Evolutionary conservation across 2,797 vertebrate species (phyloP).

Genomic region (Pelobates cultripes): DNA sequence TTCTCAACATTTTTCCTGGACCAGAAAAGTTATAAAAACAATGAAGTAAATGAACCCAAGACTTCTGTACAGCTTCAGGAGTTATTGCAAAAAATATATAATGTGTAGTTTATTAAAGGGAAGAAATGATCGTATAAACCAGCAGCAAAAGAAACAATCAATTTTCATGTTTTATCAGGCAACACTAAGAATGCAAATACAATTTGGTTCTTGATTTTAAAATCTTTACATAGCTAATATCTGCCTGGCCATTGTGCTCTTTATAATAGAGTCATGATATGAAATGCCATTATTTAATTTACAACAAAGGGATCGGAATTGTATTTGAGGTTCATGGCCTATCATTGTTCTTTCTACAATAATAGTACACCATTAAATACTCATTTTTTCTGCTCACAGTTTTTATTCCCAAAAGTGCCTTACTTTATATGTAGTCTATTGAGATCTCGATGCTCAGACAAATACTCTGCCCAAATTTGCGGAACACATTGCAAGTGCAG

Average conservation of each 20-base stretch:
- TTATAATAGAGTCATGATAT: slow-evolving; percentile 65
- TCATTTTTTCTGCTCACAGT: slow-evolving; percentile 64
- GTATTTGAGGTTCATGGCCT: slow-evolving; percentile 64
- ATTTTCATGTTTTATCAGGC: slow-evolving; percentile 77
- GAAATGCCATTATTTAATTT: slow-evolving; percentile 65
- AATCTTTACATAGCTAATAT: slow-evolving; percentile 67
- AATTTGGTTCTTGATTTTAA: slow-evolving; percentile 74
- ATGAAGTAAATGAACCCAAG: no score
- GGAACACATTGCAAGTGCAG: slow-evolving; percentile 55
- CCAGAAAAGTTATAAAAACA: no score
- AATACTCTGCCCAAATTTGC: slow-evolving; percentile 60
- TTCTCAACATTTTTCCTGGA: no score
- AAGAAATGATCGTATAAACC: not conserved
- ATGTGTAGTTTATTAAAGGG: not conserved
- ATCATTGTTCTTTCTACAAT: slow-evolving; percentile 62
- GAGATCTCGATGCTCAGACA: slow-evolving; percentile 41
- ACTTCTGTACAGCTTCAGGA: no score
- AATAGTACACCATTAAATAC: slow-evolving; percentile 59
- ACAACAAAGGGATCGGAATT: slow-evolving; percentile 66
- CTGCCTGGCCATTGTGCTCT: slow-evolving; percentile 73
- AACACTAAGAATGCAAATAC: slow-evolving; percentile 75
- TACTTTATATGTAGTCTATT: slow-evolving; percentile 56
- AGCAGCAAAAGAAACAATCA: not conserved
- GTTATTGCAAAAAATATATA: not conserved
- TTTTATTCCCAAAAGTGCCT: slow-evolving; percentile 67